Percentiles rank a stretch among this genome's conserved stretches.
Conservation (phyloP, 2,888 invertebrate genomes). For the Oeneis ivallda region DNA sequence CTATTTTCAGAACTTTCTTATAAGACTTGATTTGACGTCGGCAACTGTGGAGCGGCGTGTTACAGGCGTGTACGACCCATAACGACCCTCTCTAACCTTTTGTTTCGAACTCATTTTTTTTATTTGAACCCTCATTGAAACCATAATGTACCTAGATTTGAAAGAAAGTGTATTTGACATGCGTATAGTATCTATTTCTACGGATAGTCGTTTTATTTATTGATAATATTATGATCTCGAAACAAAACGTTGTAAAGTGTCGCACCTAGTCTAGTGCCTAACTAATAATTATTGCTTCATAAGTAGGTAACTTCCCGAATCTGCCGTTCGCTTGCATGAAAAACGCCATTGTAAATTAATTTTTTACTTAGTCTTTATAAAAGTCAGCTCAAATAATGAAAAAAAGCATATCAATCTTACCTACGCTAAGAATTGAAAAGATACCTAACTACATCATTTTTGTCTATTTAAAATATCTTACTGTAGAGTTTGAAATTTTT, state of each 20-base stretch:
- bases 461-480: neutral
- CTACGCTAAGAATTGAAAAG: neutral
- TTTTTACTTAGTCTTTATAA: neutral
- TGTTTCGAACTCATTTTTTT: slow-evolving; percentile 33
- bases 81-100: slow-evolving; percentile 22
- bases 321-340: slow-evolving; percentile 1
- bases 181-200: neutral
- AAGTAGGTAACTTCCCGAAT: neutral
- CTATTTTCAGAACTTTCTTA: too few relatives aligned
- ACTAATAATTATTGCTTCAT: slow-evolving; percentile 5
- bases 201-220: neutral
- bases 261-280: slow-evolving; percentile 10
- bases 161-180: neutral
- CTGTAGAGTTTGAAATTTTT: neutral
- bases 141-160: neutral
- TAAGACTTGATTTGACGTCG: too few relatives aligned
- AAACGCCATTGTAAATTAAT: neutral
- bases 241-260: slow-evolving; percentile 35
- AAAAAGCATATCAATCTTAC: neutral
- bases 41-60: too few relatives aligned
- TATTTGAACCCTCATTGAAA: neutral
- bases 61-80: neutral
- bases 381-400: neutral
- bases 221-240: too few relatives aligned
- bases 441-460: slow-evolving; percentile 1